Evolutionary conservation across 2,888 invertebrate species (phyloP).

Genomic region (Trichopria drosophilae): DNA sequence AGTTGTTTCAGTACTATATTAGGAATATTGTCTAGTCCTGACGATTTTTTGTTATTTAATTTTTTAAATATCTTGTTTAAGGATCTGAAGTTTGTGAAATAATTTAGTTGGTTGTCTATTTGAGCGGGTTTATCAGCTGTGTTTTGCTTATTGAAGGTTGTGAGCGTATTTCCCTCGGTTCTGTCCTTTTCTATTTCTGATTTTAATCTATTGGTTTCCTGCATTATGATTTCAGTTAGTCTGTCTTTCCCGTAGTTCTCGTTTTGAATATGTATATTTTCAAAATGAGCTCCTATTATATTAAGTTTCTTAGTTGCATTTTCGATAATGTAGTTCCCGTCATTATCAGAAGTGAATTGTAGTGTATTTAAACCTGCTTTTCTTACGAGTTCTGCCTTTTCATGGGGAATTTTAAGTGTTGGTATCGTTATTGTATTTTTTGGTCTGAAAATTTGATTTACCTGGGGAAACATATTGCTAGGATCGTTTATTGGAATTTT

Average conservation of each 20-base stretch:
- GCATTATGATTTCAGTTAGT: neutral
- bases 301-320: slow-evolving; percentile 8
- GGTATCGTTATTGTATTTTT: slow-evolving; percentile 5
- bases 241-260: slow-evolving; percentile 6
- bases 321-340: slow-evolving; percentile 5
- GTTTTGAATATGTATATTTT: slow-evolving; percentile 12
- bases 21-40: slow-evolving; percentile 26
- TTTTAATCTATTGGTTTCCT: neutral
- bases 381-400: slow-evolving; percentile 2
- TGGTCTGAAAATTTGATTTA: slow-evolving; percentile 21
- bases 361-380: neutral
- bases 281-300: slow-evolving; percentile 18
- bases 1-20: slow-evolving; percentile 29
- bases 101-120: neutral
- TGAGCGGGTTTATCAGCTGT: slow-evolving; percentile 2
- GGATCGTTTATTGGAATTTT: slow-evolving; percentile 15
- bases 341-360: neutral
- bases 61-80: slow-evolving; percentile 1
- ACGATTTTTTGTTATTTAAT: slow-evolving; percentile 30
- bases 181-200: slow-evolving; percentile 6
- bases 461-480: slow-evolving; percentile 22
- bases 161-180: neutral
- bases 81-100: neutral
- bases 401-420: slow-evolving; percentile 1
- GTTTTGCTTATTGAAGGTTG: slow-evolving; percentile 13